Evolutionary conservation across 1,140 invertebrate genomes (phyloP), one percentile per base, ranked within the genome.

Genomic region (Daktulosphaira vitifoliae): DNA sequence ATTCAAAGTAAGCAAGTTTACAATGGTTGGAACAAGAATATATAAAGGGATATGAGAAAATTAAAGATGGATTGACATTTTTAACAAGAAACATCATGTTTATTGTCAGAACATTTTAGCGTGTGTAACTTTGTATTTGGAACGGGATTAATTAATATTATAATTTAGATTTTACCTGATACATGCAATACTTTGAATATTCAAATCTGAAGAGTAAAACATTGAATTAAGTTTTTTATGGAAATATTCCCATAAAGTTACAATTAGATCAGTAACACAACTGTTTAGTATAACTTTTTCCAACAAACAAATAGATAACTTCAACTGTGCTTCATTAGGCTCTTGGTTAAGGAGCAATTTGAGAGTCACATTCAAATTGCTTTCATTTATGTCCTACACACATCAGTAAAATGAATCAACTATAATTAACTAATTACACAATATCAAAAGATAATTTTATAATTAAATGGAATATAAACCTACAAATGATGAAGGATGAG

Each of bases 101-200:
- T n/a, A n/a, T n/a, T n/a, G n/a, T n/a, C n/a, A n/a, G n/a, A n/a
- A n/a, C n/a, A n/a, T n/a, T n/a, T n/a, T n/a, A n/a, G n/a, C n/a
- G n/a, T n/a, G n/a, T n/a, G n/a, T n/a, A n/a, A n/a, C n/a, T n/a
- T n/a, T n/a, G n/a, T n/a, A n/a, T 37, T 37, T 37, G 33, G 6
- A 37, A 37, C 5, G 5, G 13, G 13, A 13, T 37, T 7, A 37
- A 37, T 37, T 37, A 23, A 23, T 23, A 23, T 13, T 22, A 48
- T 4, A 22, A 7, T 11, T 53, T 8, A 1, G 33, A 8, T 29
- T 44, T 46, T 46, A 62, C 56, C 56, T 48, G 23, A 62, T 62
- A 48, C 56, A 62, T 15, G 56, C 56, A 62, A 62, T 62, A n/a
- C 29, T 62, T 16, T 62, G 56, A 33, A 62, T 44, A 5, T 62